Evolutionary conservation across 2,797 vertebrate species (phyloP), one percentile per base, ranked within the genome.

Genomic region (Antennarius maculatus): DNA sequence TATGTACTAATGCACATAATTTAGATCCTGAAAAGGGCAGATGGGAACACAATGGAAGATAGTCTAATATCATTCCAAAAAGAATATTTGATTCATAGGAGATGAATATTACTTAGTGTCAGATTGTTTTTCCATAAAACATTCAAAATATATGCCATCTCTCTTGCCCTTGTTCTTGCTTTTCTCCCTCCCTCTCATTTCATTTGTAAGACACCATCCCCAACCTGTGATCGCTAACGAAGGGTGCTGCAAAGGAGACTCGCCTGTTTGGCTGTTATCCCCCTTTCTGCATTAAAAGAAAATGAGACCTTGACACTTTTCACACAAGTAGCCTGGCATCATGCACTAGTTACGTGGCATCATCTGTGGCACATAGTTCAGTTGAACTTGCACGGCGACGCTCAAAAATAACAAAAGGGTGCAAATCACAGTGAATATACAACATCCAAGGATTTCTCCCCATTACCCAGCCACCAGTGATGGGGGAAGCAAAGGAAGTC

Each of bases 1-100:
- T 98, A 98, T 95, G 96, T 98, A 97, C 97, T 99, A 99, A 99
- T 99, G 97, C 97, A 96, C 96, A 96, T 98, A 96, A 99, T 99
- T 99, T 97, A 98, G 97, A 97, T 96, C 96, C 95, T 97, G 96
- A 97, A 98, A 99, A 98, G 97, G 97, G 97, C 97, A 99, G 97
- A 99, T 97, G 97, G 96, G 97, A 98, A 97, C 97, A 98, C 97
- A 99, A 97, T 98, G 96, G 96, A 97, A 97, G 95, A 98, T 98
- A 84, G 94, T 95, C 95, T 98, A 98, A 98, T 98, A 96, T 97
- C 95, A 95, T 98, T 98, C 96, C 96, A 95, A 98, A 94, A 94
- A 96, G 97, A 98, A 99, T 98, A 99, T 98, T 98, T 96, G 97
- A 98, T 98, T 98, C 96, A 96, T 95, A 92, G 96, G 95, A 96